phyloP scores from a whole-genome alignment of 1,140 invertebrate genomes.

The Procambarus clarkii region DNA sequence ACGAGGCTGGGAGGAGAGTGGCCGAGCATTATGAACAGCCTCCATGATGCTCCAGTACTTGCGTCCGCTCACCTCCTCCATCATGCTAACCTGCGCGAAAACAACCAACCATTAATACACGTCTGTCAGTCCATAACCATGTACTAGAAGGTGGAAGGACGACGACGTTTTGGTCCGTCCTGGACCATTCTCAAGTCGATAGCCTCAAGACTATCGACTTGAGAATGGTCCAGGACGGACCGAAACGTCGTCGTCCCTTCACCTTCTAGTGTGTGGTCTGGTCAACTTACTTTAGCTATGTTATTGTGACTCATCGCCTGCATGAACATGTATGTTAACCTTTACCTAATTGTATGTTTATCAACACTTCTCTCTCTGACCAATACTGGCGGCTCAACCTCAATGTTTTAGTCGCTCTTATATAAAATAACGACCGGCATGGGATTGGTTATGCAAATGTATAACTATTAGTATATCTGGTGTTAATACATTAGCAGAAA shows the following conservation, averaged over 20 bases:
- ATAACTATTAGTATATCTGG: too few species aligned
- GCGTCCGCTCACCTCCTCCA: slow-evolving; percentile 44
- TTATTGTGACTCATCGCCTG: too few species aligned
- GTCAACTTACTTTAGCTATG: background rate
- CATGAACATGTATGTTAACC: too few species aligned
- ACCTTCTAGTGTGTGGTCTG: too few species aligned
- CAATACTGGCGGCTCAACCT: too few species aligned
- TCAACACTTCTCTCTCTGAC: too few species aligned
- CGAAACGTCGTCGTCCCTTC: background rate
- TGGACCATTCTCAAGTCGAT: background rate
- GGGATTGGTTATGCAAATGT: too few species aligned
- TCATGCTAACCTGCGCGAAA: background rate
- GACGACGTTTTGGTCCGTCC: background rate
- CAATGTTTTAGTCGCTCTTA: too few species aligned
- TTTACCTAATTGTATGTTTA: too few species aligned
- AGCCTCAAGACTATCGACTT: background rate
- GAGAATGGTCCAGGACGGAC: background rate
- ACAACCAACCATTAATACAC: background rate
- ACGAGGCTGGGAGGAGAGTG: slow-evolving; percentile 8
- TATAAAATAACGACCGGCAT: too few species aligned
- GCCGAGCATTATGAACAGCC: slow-evolving; percentile 19
- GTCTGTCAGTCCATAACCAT: background rate
- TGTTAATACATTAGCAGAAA: too few species aligned
- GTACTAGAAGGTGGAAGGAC: background rate
- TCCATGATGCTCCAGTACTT: slow-evolving; percentile 26